Evolutionary conservation across 23 tunicate genomes (phyloP).

Genomic region (Aplidium turbinatum): DNA sequence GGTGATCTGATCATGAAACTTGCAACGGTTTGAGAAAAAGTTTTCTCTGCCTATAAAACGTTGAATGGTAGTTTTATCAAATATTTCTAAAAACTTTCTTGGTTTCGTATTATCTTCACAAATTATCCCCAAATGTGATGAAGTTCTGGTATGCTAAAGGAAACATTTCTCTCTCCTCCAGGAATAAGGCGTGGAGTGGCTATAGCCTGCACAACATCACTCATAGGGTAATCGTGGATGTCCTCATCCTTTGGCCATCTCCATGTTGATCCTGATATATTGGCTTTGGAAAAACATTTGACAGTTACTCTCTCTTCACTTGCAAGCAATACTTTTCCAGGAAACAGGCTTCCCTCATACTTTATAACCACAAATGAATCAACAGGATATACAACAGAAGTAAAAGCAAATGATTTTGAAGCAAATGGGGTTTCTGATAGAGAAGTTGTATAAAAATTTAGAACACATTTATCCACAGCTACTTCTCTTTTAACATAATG

Average conservation of each 20-base stretch:
- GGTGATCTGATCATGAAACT: too few species aligned
- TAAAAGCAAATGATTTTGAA: background rate
- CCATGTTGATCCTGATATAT: background rate
- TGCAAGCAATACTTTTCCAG: background rate
- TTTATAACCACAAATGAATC: background rate
- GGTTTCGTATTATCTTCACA: too few species aligned
- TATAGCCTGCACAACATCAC: background rate
- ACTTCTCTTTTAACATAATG: background rate
- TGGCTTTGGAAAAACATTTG: background rate
- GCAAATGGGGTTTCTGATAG: background rate
- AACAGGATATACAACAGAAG: background rate
- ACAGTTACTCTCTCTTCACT: background rate
- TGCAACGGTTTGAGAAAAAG: too few species aligned
- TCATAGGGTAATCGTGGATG: background rate
- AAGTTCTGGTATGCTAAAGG: background rate
- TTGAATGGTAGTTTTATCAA: too few species aligned
- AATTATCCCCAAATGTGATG: background rate
- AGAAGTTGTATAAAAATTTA: background rate
- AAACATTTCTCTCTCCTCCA: background rate
- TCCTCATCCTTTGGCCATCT: background rate
- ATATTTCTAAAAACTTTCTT: too few species aligned
- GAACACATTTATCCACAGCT: background rate
- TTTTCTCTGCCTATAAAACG: too few species aligned
- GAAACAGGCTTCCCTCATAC: background rate
- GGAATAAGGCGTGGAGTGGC: background rate